These are phyloP conservation scores for Suillia variegata DNA, from an alignment of 2,888 invertebrate species.

Conservation along the genomic window DNA sequence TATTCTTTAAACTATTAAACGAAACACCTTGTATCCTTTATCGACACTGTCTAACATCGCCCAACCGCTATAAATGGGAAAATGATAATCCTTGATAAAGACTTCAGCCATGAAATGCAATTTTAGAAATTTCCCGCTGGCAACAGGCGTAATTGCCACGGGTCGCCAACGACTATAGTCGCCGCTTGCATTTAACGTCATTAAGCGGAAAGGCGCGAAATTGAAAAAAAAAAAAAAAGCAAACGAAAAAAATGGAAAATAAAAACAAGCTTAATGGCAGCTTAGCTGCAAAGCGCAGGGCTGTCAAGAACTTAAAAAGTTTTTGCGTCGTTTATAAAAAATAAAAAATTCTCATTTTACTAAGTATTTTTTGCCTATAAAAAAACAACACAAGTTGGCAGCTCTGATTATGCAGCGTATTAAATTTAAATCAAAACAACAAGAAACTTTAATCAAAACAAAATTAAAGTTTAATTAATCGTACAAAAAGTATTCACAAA, in stretches of 20 bases:
- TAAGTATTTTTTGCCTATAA: no score
- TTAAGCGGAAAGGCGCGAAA: not conserved
- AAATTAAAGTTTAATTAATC: constrained; percentile 30
- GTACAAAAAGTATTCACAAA: no score
- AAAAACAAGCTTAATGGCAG: not conserved
- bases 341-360: no score
- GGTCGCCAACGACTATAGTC: no score
- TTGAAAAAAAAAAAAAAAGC: not conserved
- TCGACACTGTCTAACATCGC: not conserved
- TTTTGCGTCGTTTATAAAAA: no score
- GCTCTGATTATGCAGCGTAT: no score
- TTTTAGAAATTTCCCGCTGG: constrained; percentile 4
- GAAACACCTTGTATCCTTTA: no score
- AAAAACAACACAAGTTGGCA: no score
- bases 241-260: not conserved
- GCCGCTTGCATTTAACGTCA: constrained; percentile 17
- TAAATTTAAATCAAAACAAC: not conserved
- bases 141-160: constrained; percentile 7
- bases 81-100: constrained; percentile 15
- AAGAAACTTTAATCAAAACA: constrained; percentile 21
- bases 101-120: constrained; percentile 18
- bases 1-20: no score
- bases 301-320: not conserved
- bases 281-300: not conserved
- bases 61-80: not conserved